Base-by-base conservation (phyloP, 2,113 vertebrate genomes). In the Mesoclemmys tuberculata region DNA sequence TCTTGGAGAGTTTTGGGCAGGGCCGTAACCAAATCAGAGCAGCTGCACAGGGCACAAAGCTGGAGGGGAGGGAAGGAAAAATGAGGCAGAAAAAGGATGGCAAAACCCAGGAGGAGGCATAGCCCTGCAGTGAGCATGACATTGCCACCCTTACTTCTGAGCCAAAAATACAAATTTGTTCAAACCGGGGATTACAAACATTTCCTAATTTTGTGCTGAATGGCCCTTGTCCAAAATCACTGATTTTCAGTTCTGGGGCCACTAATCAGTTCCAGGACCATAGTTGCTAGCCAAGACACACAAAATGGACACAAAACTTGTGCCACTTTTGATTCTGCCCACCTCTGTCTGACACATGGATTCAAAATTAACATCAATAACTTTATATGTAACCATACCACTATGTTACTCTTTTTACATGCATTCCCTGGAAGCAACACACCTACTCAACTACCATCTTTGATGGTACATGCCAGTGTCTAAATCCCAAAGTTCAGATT, bases 171-270 rank as follows among this genome's bases (percentile, higher is more conserved):
- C 8, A 56, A 85, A 58, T 22, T 64, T 95, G 94, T 71, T 94
- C 64, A 88, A 97, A 85, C 93, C 78, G 90, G 81, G 71, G 94
- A 96, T 96, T 94, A 96, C 88, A 96, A 61, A 95, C 91, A 94
- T 95, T 95, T 92, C 90, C 80, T 93, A 94, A 96, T 88, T 61
- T 52, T 90, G 0, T 85, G 93, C 93, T 4, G 10, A 52, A 52
- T 93, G 94, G 96, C 91, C 92, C 26, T 94, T 91, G 51, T 87
- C 94, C 96, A 95, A 80, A 95, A 96, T 95, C 95, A 97, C 97
- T 91, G 91, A 96, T 87, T 89, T 82, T 74, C 93, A 87, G 1
- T 71, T 71, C 86, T 85, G 89, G 88, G 84, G 85, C 93, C 84
- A 35, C 77, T 31, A 61, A 61, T 61, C 29, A 61, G 29, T 35